These are phyloP conservation scores for Metalampra italica DNA, from an alignment of 2,888 invertebrate genomes.

Conservation along the genomic window DNA sequence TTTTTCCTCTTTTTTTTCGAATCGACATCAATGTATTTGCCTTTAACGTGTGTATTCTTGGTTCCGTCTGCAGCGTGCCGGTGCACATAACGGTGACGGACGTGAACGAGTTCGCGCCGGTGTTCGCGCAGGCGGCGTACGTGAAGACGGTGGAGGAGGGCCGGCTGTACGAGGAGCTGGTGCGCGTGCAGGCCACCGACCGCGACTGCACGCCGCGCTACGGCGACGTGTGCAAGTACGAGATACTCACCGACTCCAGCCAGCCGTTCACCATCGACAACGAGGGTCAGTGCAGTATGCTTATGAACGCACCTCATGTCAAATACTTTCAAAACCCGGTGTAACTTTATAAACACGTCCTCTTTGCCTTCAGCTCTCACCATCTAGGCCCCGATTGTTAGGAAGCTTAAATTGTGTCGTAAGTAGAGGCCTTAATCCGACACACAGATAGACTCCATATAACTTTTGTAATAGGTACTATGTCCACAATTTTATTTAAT, in stretches of 20 bases:
- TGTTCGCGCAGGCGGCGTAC: constrained; percentile 94
- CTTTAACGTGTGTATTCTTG: no score
- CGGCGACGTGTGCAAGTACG: constrained; percentile 98
- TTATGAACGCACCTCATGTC: no score
- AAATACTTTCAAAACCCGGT: neutral
- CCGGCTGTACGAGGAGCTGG: constrained; percentile 91
- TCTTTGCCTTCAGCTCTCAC: no score
- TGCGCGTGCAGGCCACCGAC: constrained; percentile 94
- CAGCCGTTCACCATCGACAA: constrained; percentile 94
- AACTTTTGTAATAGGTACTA: no score
- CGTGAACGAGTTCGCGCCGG: constrained; percentile 97
- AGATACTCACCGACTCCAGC: constrained; percentile 86
- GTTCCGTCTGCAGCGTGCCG: constrained; percentile 83
- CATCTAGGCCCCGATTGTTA: no score
- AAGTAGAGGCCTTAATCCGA: no score
- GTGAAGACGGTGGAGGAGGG: constrained; percentile 94
- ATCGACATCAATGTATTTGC: no score
- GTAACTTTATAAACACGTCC: neutral
- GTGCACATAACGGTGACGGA: constrained; percentile 97
- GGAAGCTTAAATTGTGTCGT: no score
- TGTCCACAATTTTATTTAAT: no score
- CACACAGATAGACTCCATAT: no score
- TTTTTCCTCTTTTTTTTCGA: no score
- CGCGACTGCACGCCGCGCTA: constrained; percentile 96
- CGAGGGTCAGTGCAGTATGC: constrained; percentile 84